Percentiles rank a stretch among this genome's conserved stretches.
phyloP scores from a whole-genome alignment of 1,140 invertebrate species.

The Anastrepha ludens region DNA sequence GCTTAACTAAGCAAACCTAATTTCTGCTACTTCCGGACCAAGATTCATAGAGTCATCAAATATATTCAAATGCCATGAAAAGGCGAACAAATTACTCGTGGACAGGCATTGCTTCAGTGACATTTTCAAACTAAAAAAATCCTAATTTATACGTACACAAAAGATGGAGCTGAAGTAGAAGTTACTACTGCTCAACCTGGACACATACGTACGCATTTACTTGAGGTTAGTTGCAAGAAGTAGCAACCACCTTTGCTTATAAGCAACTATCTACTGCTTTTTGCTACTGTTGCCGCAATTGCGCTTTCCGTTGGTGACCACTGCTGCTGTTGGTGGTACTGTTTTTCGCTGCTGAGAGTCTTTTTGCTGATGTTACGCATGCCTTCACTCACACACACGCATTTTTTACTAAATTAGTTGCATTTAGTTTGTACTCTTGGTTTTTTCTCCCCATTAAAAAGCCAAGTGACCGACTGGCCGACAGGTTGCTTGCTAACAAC shows the following conservation, averaged over 20 bases:
- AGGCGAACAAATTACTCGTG: too few species aligned
- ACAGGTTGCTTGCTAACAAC: slow-evolving; percentile 12
- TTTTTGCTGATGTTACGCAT: not conserved
- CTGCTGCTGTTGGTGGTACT: not conserved
- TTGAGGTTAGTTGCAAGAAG: too few species aligned
- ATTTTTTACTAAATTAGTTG: not conserved
- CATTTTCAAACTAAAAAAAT: too few species aligned
- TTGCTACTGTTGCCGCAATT: slow-evolving; percentile 2
- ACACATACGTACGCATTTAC: too few species aligned
- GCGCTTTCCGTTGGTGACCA: not conserved
- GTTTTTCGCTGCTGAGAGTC: not conserved
- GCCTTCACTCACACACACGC: not conserved
- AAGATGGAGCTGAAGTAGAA: too few species aligned
- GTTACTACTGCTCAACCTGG: too few species aligned
- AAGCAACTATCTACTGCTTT: not conserved
- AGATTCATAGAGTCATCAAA: too few species aligned
- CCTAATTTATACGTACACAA: too few species aligned
- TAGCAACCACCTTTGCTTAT: not conserved
- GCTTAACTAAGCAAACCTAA: too few species aligned
- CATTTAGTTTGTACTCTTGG: not conserved
- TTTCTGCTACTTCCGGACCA: too few species aligned
- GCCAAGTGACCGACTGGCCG: not conserved
- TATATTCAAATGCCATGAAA: too few species aligned
- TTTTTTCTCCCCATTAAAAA: not conserved
- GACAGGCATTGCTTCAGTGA: too few species aligned